Evolutionary conservation across 2,888 invertebrate species (phyloP), one percentile per base, ranked within the genome.

Genomic region (Sarcophaga variegata): DNA sequence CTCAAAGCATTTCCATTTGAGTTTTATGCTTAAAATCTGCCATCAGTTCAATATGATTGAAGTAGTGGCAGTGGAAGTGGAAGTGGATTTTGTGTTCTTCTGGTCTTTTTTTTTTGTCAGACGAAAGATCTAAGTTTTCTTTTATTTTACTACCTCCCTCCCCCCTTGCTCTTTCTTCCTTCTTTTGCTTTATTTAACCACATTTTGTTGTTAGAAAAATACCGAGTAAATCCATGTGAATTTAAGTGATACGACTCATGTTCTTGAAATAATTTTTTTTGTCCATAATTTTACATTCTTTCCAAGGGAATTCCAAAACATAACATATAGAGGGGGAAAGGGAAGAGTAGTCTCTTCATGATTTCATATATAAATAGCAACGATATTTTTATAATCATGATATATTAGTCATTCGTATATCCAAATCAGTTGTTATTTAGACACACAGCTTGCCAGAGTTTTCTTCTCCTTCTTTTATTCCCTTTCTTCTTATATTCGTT

Each of bases 41-140:
- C 66, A 47, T 37, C 37, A 81, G 77, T 70, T 75, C 81, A 64
- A 69, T 70, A 64, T 64, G 49, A 47, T 49, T 72, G 54, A 54
- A 54, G 17, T 54, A 54, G 37, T 37, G 37, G 37, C 37, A 8
- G 37, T 37, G 8, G 37, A 6, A 1, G 2, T 37, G 37, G 37
- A 37, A 37, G 37, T 37, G 37, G 54, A 54, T 54, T 54, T 54
- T 54, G 54, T 49, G 14, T 4, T 11, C 4, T 49, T 49, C 49
- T 49, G 14, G 11, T 49, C 12, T 1, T 12, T 49, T 14, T 49
- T 49, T 14, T 37, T 6, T 37, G 1, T 37, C 37, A 8, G 8
- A 37, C 8, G 37, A 37, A 37, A 0, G 2, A 37, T 37, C 37
- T 37, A 22, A 22, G 22, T 22, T 22, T 22, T 22, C 22, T 22